Evolutionary conservation across 2,113 vertebrate species (phyloP).

Genomic region (Rhinoderma darwinii): DNA sequence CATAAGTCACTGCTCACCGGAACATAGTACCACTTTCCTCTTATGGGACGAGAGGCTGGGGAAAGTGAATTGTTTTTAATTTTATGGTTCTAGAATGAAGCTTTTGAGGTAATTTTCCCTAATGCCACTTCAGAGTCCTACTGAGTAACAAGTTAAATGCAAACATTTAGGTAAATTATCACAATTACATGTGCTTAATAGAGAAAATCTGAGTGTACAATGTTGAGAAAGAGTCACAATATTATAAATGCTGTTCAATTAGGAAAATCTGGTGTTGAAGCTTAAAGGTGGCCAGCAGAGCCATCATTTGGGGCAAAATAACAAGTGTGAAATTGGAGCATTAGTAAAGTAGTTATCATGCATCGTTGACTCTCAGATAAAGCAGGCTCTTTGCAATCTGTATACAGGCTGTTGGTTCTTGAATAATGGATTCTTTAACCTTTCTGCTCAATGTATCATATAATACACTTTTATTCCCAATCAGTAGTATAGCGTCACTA

Average conservation of each 20-base stretch:
- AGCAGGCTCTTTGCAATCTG: constrained; percentile 12
- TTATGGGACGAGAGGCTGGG: background rate
- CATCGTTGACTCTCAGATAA: constrained; percentile 45
- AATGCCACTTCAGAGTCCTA: background rate
- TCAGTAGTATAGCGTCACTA: background rate
- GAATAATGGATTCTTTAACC: constrained; percentile 33
- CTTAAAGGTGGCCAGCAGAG: constrained; percentile 12
- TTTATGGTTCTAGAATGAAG: background rate
- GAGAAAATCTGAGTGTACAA: background rate
- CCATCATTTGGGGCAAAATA: constrained; percentile 38
- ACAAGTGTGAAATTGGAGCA: constrained; percentile 51
- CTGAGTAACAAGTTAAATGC: background rate
- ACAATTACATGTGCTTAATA: background rate
- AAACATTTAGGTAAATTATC: background rate
- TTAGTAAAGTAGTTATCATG: constrained; percentile 36
- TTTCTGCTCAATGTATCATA: constrained; percentile 33
- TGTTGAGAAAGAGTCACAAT: background rate
- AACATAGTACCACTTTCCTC: background rate
- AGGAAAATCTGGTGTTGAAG: constrained; percentile 4
- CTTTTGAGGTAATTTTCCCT: background rate
- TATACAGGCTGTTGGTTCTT: constrained; percentile 31
- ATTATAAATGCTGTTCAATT: constrained; percentile 29
- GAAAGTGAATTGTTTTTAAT: background rate
- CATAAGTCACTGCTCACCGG: background rate
- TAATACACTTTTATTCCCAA: constrained; percentile 5